Evolutionary conservation across 64 coral and sea anemone species (phyloP), one percentile per base, ranked within the genome.

Genomic region (Stichodactyla mertensii): DNA sequence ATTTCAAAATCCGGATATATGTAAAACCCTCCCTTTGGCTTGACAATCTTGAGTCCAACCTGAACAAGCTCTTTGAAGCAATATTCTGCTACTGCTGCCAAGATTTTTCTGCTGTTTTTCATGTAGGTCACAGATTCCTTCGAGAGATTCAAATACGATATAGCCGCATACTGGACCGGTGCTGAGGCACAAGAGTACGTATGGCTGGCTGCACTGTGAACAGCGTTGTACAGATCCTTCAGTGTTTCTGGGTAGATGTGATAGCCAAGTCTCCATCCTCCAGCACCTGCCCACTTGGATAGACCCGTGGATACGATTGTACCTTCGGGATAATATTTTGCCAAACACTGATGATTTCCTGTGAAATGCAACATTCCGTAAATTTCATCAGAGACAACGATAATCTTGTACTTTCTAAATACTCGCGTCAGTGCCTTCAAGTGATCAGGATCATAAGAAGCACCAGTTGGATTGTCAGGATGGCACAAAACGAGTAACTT

Each of bases 1-100:
- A 77, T 71, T 74, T 90, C 88, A 90, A 90, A 90, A 77, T 90
- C 88, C 13, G 88, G 88, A 18, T 84, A 85, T 82, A 90, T 90
- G 64, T 85, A 90, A 14, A 90, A 90, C 6, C 88, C 88, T 10
- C 88, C 88, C 52, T 55, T 19, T 61, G 88, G 82, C 77, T 90
- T 90, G 45, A 85, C 67, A 62, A 83, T 82, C 27, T 85, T 90
- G 22, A 90, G 54, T 51, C 88, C 88, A 58, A 90, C 64, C 54
- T 57, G 55, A 16, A 83, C 51, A 57, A 90, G 88, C 19, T 78
- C 61, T 14, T 45, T 26, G 77, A 82, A 59, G 77, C 88, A 58
- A 52, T 59, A 90, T 19, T 78, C 69, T 12, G 82, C 88, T 51
- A 90, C 66, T 4, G 82, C 88, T 77, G 69, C 53, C 69, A 90